Base-by-base conservation (phyloP, 2,797 vertebrate genomes). In the Melopsittacus undulatus region DNA sequence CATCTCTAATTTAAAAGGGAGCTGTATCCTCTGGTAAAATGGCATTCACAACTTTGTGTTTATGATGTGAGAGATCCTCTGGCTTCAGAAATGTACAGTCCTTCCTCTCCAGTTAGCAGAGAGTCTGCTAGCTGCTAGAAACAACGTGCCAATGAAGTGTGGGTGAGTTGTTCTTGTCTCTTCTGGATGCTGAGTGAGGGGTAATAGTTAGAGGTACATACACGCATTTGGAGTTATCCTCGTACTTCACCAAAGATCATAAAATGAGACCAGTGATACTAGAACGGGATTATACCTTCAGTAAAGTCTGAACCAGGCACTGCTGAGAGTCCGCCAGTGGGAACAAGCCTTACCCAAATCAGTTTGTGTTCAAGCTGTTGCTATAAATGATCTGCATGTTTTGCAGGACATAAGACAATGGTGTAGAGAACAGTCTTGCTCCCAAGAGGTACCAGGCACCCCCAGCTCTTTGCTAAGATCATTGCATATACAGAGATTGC, bases 61-160 rank as follows among this genome's bases (percentile, higher is more conserved):
- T 85, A 90, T 74, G 74, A 93, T 74, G 86, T 89, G 83, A 84
- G 67, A 95, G 86, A 90, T 87, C 81, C 54, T 92, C 40, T 87
- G 51, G 13, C 36, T 93, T 90, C 51, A 77, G 78, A 87, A 90
- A 77, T 27, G 16, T 5, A 21, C 27, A 30, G 46, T 57, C 43
- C 10, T 77, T 93, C 51, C 67, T 87, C 93, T 84, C 54, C 56
- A 56, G 36, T 90, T 87, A 74, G 48, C 26, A 82, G 27, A 46
- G 21, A 20, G 20, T 51, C 64, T 51, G 26, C 46, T 77, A 81
- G 30, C 43, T 3, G 2, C 46, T 77, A 24, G 68, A 80, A 93
- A 42, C 32, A 23, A 10, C 1, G 5, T n/a, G 32, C 23, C 43
- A 48, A 5, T 5, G 11, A 84, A 87, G 51, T 74, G 12, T 13